Base-by-base conservation (phyloP, 2,797 vertebrate species). In the Acanthurus lineatus region DNA sequence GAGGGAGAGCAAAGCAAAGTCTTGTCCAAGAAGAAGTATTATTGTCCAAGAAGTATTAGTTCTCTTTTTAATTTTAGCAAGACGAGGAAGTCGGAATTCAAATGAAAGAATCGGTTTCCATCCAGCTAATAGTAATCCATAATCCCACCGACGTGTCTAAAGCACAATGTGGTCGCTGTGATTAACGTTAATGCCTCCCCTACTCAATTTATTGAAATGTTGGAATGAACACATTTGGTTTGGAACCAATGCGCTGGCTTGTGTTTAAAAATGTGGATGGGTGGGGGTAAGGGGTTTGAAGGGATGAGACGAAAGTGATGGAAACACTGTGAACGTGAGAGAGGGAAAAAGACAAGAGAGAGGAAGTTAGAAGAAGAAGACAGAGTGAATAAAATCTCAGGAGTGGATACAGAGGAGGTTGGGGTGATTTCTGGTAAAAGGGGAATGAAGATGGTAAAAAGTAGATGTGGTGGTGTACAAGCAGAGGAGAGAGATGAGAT, bases 51-150 rank as follows among this genome's bases (percentile, higher is more conserved):
- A 95, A 95, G 94, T 95, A 95, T 96, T 96, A 95, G 93, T 94
- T 95, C 93, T 93, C 93, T 94, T 94, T 94, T 95, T 95, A 93
- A 95, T 95, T 95, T 96, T 94, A 94, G 93, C 90, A 93, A 94
- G 93, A 93, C 81, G 92, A 94, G 93, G 91, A 95, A 95, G 92
- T 93, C 81, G 85, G 94, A 94, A 95, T 96, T 95, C 94, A 96
- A 96, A 96, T 96, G 95, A 96, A 95, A 94, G 94, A 95, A 96
- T 95, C 93, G 92, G 93, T 95, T 96, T 95, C 94, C 93, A 95
- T 95, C 94, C 95, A 95, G 95, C 95, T 96, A 96, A 96, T 96
- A 94, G 95, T 95, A 96, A 96, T 96, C 95, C 95, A 95, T 96
- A 96, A 96, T 96, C 95, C 95, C 94, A 93, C 89, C 94, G 93